phyloP scores from a whole-genome alignment of 30 jellyfish, hydroid and myxozoan species.

The Sanderia malayensis region DNA sequence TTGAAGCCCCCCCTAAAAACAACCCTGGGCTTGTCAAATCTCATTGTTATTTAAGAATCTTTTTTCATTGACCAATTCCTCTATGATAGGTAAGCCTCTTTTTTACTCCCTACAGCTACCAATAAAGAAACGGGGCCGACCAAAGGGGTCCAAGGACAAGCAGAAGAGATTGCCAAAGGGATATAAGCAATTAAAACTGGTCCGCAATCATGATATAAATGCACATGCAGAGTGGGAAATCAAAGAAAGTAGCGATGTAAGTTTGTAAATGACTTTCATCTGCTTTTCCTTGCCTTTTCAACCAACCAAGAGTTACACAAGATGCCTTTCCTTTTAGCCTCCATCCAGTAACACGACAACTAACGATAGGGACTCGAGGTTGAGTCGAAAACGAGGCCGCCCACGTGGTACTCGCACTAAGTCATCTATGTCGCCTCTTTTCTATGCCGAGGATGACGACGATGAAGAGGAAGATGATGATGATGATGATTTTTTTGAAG shows the following conservation, averaged over 20 bases:
- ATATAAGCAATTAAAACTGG: slow-evolving; percentile 33
- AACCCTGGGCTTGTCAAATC: too few species aligned
- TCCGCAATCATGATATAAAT: slow-evolving; percentile 6
- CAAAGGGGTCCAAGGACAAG: slow-evolving; percentile 58
- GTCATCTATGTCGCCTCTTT: slow-evolving; percentile 40
- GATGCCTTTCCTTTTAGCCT: slow-evolving; percentile 9
- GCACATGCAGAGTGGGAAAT: slow-evolving; percentile 35
- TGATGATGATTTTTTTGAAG: slow-evolving; percentile 41
- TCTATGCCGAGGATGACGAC: slow-evolving; percentile 54
- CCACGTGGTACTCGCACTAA: slow-evolving; percentile 59
- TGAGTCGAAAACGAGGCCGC: slow-evolving; percentile 47
- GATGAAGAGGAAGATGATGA: slow-evolving; percentile 54
- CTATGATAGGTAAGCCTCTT: background rate
- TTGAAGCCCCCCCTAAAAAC: too few species aligned
- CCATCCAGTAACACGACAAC: slow-evolving; percentile 9
- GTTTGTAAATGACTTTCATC: background rate
- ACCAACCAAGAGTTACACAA: too few species aligned
- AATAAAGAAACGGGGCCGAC: slow-evolving; percentile 55
- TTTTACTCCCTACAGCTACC: slow-evolving; percentile 16
- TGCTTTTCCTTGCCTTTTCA: slow-evolving; percentile 13
- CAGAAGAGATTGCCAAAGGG: slow-evolving; percentile 60
- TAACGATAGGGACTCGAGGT: slow-evolving; percentile 27
- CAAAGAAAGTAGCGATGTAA: slow-evolving; percentile 19
- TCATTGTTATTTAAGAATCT: too few species aligned
- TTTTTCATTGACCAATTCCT: too few species aligned